A percentile compares a stretch with the other conserved stretches of the same genome.
Conservation (phyloP, 2,888 invertebrate species). For the Rhagonycha fulva region DNA sequence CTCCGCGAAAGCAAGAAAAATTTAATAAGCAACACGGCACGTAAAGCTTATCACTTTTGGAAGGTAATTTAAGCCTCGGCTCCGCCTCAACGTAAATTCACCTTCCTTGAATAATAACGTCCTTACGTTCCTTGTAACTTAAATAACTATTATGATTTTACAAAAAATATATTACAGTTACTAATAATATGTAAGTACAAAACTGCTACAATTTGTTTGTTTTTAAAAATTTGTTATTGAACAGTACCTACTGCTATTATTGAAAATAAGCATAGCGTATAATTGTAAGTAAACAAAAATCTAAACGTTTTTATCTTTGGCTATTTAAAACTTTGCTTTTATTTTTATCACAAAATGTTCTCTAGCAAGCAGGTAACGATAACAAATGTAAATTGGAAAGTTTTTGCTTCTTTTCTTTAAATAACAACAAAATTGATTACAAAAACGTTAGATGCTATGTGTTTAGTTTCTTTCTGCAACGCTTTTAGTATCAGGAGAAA, state of each 20-base stretch:
- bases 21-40: too few relatives aligned
- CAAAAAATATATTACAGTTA: too few relatives aligned
- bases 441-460: neutral
- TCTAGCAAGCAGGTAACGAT: neutral
- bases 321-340: slow-evolving; percentile 3
- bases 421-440: neutral
- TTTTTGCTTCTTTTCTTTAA: neutral
- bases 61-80: too few relatives aligned
- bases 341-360: slow-evolving; percentile 3
- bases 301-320: neutral
- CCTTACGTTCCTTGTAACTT: too few relatives aligned
- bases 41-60: too few relatives aligned
- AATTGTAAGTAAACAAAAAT: neutral
- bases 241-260: neutral
- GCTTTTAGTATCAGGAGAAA: neutral
- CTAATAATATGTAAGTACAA: too few relatives aligned
- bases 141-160: too few relatives aligned
- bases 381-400: slow-evolving; percentile 7
- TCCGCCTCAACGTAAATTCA: too few relatives aligned
- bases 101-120: too few relatives aligned
- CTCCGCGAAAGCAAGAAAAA: too few relatives aligned
- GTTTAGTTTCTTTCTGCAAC: neutral
- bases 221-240: too few relatives aligned
- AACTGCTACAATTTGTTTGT: too few relatives aligned
- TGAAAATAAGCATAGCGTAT: neutral